phyloP scores from a whole-genome alignment of 2,113 vertebrate genomes.

The Pseudopodoces humilis region DNA sequence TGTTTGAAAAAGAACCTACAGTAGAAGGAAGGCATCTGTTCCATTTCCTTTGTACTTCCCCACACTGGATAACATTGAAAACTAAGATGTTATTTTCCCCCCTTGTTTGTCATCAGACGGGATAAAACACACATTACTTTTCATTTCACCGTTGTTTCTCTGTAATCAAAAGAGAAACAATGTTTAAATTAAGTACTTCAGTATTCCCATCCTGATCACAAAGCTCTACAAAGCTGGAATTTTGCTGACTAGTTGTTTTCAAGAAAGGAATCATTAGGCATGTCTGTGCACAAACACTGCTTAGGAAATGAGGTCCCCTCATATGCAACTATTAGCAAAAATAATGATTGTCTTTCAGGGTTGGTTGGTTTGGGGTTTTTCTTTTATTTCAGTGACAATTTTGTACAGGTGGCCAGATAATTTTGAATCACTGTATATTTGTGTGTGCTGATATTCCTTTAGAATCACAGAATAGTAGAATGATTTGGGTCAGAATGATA shows the following conservation, averaged over 20 bases:
- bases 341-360: background rate
- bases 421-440: background rate
- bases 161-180: conserved; percentile 37
- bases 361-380: background rate
- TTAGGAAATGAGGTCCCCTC: background rate
- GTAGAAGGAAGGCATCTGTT: conserved; percentile 20
- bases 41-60: conserved; percentile 43
- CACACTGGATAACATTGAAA: conserved; percentile 32
- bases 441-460: background rate
- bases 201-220: background rate
- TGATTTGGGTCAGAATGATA: rapidly evolving
- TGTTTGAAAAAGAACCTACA: background rate
- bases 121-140: background rate
- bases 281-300: background rate
- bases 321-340: background rate
- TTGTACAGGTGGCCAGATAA: background rate
- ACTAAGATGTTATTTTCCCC: background rate
- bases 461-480: background rate
- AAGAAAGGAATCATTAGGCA: conserved; percentile 27
- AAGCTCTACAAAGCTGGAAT: conserved; percentile 29
- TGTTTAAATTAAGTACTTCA: conserved; percentile 14
- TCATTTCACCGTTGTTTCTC: conserved; percentile 10
- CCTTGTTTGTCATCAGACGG: background rate
- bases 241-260: conserved; percentile 43
- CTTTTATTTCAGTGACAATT: background rate